Evolutionary conservation across 2,113 vertebrate genomes (phyloP).

Genomic region (Rutilus rutilus): DNA sequence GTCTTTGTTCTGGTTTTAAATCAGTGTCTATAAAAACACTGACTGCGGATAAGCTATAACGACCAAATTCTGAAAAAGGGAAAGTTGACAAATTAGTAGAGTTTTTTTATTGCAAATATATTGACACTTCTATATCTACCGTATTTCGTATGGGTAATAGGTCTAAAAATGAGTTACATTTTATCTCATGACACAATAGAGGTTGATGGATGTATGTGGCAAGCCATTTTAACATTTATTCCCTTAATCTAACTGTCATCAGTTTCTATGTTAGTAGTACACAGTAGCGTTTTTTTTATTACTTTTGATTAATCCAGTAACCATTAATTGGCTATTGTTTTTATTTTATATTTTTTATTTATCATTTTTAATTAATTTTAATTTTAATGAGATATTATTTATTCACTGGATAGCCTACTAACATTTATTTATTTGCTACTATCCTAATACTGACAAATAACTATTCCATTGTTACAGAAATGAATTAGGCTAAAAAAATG

Average conservation of each 20-base stretch:
- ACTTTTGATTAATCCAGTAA: background rate
- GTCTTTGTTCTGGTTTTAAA: background rate
- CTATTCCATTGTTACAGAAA: background rate
- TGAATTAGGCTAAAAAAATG: background rate
- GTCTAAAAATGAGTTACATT: background rate
- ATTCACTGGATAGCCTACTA: background rate
- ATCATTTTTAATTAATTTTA: background rate
- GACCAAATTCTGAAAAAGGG: background rate
- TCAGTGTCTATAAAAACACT: background rate
- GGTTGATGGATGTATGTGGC: background rate
- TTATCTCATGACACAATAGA: constrained; percentile 11
- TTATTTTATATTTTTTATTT: background rate
- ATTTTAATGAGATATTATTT: background rate
- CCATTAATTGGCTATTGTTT: background rate
- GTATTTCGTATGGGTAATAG: background rate
- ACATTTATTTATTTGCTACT: background rate
- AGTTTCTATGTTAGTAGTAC: background rate
- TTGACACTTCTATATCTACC: background rate
- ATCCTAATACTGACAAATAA: background rate
- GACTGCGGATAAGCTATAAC: background rate
- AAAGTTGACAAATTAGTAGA: background rate
- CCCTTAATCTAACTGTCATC: background rate
- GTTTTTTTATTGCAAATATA: background rate
- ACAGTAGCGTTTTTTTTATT: background rate
- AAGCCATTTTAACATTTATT: background rate